Conservation (phyloP, 2,797 vertebrate genomes). For the Esox masquinongy region DNA sequence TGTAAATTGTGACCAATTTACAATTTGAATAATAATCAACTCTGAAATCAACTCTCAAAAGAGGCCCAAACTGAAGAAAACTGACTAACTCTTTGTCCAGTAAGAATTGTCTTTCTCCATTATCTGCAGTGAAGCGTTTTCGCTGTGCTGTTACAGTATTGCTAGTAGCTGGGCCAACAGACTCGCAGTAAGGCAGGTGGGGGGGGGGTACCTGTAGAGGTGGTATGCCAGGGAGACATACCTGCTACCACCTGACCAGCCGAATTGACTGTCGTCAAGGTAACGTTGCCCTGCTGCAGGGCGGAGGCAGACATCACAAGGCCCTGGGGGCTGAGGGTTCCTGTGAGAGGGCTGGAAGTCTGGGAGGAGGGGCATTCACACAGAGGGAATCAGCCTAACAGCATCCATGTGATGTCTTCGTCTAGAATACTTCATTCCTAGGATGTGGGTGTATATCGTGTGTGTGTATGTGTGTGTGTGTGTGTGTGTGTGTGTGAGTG, state of each 20-base stretch:
- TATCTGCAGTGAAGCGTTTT: neutral
- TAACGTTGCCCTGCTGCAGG: slow-evolving; percentile 85
- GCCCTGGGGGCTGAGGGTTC: slow-evolving; percentile 82
- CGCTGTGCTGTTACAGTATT: neutral
- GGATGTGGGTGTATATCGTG: neutral
- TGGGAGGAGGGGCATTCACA: slow-evolving; percentile 17
- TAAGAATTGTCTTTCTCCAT: neutral
- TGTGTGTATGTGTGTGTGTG: slow-evolving; percentile 21
- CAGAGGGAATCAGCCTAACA: neutral
- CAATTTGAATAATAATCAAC: too few species aligned
- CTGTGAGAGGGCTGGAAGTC: slow-evolving; percentile 60
- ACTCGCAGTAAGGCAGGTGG: neutral
- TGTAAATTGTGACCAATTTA: too few species aligned
- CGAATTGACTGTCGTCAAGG: slow-evolving; percentile 80
- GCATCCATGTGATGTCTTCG: neutral
- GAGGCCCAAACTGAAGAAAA: neutral
- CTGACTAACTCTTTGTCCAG: neutral
- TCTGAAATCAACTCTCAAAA: too few species aligned
- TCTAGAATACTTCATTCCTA: neutral
- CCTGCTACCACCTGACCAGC: slow-evolving; percentile 72
- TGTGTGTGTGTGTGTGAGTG: slow-evolving; percentile 26
- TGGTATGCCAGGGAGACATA: slow-evolving; percentile 47
- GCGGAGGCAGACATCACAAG: slow-evolving; percentile 84
- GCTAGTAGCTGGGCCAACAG: neutral
- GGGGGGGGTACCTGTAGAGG: neutral